Percentiles rank a stretch among this genome's conserved stretches.
These are phyloP conservation scores for Caenorhabditis auriculariae DNA, from an alignment of 2,888 invertebrate species.

Conservation along the genomic window DNA sequence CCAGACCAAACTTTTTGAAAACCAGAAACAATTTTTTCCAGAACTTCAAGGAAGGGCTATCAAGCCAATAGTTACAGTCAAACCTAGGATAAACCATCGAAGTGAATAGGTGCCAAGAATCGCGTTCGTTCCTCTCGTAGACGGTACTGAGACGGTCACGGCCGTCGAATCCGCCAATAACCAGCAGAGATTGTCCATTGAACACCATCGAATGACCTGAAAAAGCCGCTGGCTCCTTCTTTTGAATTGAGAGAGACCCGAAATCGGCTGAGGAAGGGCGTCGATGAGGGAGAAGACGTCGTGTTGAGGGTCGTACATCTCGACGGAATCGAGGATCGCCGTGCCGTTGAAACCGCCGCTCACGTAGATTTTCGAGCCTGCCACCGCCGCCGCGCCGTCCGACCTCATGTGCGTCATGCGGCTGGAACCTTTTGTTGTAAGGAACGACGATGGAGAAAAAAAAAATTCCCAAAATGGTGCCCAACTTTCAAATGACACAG, in stretches of 20 bases:
- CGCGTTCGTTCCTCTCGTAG: constrained; percentile 6
- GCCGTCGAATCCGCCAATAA: constrained; percentile 22
- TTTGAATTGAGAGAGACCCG: constrained; percentile 4
- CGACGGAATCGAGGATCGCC: constrained; percentile 9
- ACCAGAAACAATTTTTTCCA: too few relatives aligned
- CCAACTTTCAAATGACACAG: too few relatives aligned
- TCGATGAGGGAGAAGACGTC: constrained; percentile 10
- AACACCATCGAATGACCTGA: constrained; percentile 12
- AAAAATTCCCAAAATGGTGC: too few relatives aligned
- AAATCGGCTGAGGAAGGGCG: constrained; percentile 9
- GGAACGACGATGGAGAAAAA: too few relatives aligned
- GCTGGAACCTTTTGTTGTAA: too few relatives aligned
- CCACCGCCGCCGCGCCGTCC: constrained; percentile 21
- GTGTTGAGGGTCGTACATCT: constrained; percentile 16
- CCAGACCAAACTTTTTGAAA: too few relatives aligned
- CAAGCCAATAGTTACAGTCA: too few relatives aligned
- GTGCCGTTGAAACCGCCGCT: constrained; percentile 21
- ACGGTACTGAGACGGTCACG: constrained; percentile 6
- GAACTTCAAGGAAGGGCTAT: too few relatives aligned
- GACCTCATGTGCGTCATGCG: constrained; percentile 18
- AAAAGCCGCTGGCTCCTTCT: background rate
- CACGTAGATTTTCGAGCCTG: constrained; percentile 12
- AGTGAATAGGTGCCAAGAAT: constrained; percentile 21
- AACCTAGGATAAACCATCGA: too few relatives aligned
- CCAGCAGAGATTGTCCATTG: constrained; percentile 6